These are phyloP conservation scores for Pteronura brasiliensis DNA, from an alignment of 2,113 vertebrate species.

Conservation along the genomic window DNA sequence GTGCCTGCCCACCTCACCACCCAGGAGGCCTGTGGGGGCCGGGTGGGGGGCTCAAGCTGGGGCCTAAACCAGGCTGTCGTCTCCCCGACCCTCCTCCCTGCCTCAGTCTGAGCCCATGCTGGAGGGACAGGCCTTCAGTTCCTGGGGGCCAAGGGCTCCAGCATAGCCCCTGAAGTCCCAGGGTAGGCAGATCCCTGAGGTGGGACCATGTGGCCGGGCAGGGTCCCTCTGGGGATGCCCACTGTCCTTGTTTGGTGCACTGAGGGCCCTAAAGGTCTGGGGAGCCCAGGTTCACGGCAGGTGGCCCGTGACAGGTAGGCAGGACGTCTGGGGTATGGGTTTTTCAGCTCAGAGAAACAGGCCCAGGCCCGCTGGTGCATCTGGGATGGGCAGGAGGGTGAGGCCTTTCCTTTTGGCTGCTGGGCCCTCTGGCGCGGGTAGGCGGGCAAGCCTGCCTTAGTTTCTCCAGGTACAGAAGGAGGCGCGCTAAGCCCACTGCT, in stretches of 20 bases:
- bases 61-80: not conserved
- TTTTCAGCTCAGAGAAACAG: not conserved
- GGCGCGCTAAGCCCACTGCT: rapidly evolving
- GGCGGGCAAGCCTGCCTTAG: not conserved
- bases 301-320: not conserved
- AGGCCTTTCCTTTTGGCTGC: not conserved
- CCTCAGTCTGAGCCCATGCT: not conserved
- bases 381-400: rapidly evolving
- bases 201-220: not conserved
- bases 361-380: rapidly evolving
- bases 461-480: not conserved
- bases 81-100: not conserved
- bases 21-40: not conserved
- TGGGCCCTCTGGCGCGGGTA: not conserved
- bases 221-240: not conserved
- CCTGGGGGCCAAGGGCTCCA: not conserved
- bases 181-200: not conserved
- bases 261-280: not conserved
- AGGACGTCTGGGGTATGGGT: not conserved
- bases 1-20: not conserved
- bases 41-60: not conserved
- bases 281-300: not conserved
- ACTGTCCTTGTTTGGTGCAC: not conserved
- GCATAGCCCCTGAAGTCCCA: not conserved
- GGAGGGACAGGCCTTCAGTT: not conserved